Evolutionary conservation across 2,113 vertebrate species (phyloP).

Genomic region (Halichoerus grypus): DNA sequence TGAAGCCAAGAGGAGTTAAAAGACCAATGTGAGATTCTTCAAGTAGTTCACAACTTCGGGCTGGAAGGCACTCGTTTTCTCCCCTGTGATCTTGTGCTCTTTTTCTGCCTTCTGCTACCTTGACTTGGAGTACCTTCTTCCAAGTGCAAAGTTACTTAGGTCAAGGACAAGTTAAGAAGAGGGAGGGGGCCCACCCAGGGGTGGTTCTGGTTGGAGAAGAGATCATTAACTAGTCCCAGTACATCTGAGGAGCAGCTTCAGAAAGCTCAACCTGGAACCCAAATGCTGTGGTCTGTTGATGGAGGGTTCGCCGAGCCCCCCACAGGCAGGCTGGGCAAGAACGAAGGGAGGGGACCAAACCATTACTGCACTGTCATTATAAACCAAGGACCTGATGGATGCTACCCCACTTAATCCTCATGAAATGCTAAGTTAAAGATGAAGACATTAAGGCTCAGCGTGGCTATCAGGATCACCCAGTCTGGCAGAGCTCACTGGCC

Average conservation of each 20-base stretch:
- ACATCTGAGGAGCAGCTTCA: neutral
- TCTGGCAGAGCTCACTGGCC: neutral
- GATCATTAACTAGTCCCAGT: neutral
- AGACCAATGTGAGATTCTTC: neutral
- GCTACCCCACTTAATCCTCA: neutral
- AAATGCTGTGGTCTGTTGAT: too few species aligned
- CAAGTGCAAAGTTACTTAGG: neutral
- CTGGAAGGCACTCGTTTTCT: too few species aligned
- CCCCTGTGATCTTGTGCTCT: neutral
- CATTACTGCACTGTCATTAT: neutral
- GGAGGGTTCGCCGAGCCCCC: neutral
- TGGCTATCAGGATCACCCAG: neutral
- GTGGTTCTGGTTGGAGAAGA: neutral
- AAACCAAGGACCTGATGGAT: neutral
- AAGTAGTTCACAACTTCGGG: neutral
- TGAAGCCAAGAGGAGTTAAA: neutral
- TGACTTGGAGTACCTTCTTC: neutral
- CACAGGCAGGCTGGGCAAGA: neutral
- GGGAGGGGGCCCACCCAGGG: neutral
- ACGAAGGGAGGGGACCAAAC: neutral
- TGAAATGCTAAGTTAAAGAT: neutral
- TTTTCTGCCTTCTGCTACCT: neutral
- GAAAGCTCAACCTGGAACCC: neutral
- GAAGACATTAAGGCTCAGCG: neutral
- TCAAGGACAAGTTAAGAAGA: neutral